Percentiles rank a stretch among this genome's conserved stretches.
Conservation (phyloP, 2,888 invertebrate species). For the Oegoconia quadripuncta region DNA sequence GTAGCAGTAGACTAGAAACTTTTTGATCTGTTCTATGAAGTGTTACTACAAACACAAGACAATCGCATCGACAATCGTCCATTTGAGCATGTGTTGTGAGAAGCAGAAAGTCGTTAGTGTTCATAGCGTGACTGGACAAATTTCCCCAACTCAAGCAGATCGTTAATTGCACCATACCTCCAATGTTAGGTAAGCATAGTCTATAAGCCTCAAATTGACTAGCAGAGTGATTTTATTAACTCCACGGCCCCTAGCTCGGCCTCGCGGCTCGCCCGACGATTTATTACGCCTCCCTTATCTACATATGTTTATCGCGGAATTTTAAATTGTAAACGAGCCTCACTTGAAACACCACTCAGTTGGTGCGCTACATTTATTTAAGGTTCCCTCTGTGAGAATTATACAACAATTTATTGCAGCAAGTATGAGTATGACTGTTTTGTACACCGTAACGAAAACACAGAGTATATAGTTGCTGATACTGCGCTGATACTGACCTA, state of each 20-base stretch:
- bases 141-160: too few species aligned
- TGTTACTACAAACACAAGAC: too few species aligned
- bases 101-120: too few species aligned
- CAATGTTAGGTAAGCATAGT: background rate
- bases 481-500: background rate
- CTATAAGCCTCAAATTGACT: slow-evolving; percentile 33
- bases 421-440: too few species aligned
- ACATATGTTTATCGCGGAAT: slow-evolving; percentile 69
- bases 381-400: too few species aligned
- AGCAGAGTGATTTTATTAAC: slow-evolving; percentile 62
- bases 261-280: slow-evolving; percentile 45
- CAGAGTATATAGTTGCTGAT: background rate
- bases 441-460: too few species aligned
- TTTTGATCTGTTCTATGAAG: too few species aligned
- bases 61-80: too few species aligned
- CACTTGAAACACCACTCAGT: slow-evolving; percentile 50
- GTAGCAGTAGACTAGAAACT: too few species aligned
- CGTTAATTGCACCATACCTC: background rate
- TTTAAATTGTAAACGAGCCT: slow-evolving; percentile 72
- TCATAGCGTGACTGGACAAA: too few species aligned
- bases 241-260: slow-evolving; percentile 30
- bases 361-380: slow-evolving; percentile 31
- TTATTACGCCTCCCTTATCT: slow-evolving; percentile 64
- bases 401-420: background rate
- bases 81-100: too few species aligned